Percentiles rank a stretch among this genome's conserved stretches.
Conservation (phyloP, 2,113 vertebrate genomes). For the Ivindomyrus marchei region DNA sequence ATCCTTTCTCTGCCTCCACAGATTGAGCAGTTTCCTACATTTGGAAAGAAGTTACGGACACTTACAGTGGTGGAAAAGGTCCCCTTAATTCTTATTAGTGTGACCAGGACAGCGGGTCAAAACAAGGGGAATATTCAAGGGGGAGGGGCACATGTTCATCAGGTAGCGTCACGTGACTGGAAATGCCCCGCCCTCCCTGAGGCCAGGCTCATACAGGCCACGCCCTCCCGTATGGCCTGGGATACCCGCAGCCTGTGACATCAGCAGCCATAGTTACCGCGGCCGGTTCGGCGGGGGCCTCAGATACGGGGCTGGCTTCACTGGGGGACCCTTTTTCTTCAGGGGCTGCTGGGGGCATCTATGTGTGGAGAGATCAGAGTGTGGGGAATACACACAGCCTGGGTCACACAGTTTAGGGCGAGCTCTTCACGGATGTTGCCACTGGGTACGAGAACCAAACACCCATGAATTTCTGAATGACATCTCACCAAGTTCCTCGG, state of each 20-base stretch:
- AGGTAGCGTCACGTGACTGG: background rate
- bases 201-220: background rate
- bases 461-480: background rate
- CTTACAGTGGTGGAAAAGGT: background rate
- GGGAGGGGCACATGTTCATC: background rate
- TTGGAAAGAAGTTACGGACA: slow-evolving; percentile 21
- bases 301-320: slow-evolving; percentile 48
- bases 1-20: slow-evolving; percentile 33
- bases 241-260: slow-evolving; percentile 11
- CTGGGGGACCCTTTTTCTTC: slow-evolving; percentile 41
- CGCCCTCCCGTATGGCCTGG: slow-evolving; percentile 8
- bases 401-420: background rate
- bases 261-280: slow-evolving; percentile 52
- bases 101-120: background rate
- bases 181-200: background rate
- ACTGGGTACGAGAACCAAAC: background rate
- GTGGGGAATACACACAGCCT: background rate
- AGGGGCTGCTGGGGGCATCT: slow-evolving; percentile 41
- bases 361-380: slow-evolving; percentile 19
- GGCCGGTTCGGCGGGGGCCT: slow-evolving; percentile 41
- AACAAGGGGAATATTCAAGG: background rate
- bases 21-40: slow-evolving; percentile 35
- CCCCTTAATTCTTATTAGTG: background rate
- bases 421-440: background rate
- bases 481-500: background rate